phyloP scores from a whole-genome alignment of 2,113 vertebrate genomes.

The Semnornis frantzii region DNA sequence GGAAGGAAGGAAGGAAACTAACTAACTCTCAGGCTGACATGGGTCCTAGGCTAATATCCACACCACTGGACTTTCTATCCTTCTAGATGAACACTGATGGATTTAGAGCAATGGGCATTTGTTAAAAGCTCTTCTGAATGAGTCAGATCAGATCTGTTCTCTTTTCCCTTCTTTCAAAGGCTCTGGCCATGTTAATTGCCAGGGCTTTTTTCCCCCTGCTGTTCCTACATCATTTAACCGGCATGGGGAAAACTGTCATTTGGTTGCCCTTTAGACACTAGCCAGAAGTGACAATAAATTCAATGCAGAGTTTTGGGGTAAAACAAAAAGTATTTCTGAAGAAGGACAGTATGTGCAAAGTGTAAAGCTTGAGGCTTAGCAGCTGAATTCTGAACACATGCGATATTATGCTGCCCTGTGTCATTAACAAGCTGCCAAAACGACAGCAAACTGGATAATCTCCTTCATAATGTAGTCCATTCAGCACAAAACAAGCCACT shows the following conservation, averaged over 20 bases:
- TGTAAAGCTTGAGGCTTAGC: conserved; percentile 7
- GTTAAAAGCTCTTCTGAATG: neutral
- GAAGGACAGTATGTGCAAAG: neutral
- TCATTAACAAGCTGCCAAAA: conserved; percentile 46
- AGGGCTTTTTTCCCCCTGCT: neutral
- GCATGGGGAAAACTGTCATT: conserved; percentile 50
- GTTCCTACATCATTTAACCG: neutral
- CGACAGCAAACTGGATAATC: conserved; percentile 44
- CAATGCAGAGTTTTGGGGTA: conserved; percentile 28
- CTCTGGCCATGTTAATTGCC: neutral
- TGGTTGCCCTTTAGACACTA: conserved; percentile 36
- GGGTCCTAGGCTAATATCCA: neutral
- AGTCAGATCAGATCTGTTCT: neutral
- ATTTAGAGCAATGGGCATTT: neutral
- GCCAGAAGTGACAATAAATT: conserved; percentile 46
- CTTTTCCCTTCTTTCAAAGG: conserved; percentile 22
- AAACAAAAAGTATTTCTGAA: conserved; percentile 49
- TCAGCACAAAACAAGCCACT: conserved; percentile 50
- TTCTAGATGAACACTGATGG: neutral
- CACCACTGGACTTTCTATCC: neutral
- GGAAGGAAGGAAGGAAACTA: neutral
- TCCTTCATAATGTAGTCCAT: conserved; percentile 35
- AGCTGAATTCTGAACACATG: conserved; percentile 18
- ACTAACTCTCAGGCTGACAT: too few relatives aligned
- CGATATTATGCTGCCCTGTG: neutral